Evolutionary conservation across 2,888 invertebrate species (phyloP).

Genomic region (Temnothorax rugatulus): DNA sequence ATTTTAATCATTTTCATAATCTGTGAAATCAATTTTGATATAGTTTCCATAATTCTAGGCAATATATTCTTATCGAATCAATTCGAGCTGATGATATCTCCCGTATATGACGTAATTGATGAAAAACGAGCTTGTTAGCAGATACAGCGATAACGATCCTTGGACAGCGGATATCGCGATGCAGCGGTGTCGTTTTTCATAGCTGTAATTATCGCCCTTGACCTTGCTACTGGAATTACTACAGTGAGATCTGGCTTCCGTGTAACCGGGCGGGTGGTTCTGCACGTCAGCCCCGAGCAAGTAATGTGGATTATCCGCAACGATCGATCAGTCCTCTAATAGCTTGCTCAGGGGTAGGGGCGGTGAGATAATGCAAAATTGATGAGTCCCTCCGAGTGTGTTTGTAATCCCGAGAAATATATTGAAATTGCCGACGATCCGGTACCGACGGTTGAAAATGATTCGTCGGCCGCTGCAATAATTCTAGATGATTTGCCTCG

Average conservation of each 20-base stretch:
- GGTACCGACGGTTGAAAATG: slow-evolving; percentile 65
- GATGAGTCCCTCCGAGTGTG: slow-evolving; percentile 77
- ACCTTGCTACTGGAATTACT: slow-evolving; percentile 63
- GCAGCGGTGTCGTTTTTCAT: slow-evolving; percentile 20
- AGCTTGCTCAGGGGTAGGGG: slow-evolving; percentile 74
- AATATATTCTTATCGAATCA: slow-evolving; percentile 15
- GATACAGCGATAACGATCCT: slow-evolving; percentile 32
- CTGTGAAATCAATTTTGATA: background rate
- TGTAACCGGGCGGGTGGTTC: slow-evolving; percentile 59
- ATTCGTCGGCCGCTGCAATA: slow-evolving; percentile 68
- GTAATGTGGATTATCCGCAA: slow-evolving; percentile 75
- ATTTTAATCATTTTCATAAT: slow-evolving; percentile 5
- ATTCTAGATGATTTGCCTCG: slow-evolving; percentile 68
- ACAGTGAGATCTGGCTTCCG: slow-evolving; percentile 54
- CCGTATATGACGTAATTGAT: slow-evolving; percentile 6
- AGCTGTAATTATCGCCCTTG: slow-evolving; percentile 49
- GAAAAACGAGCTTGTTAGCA: slow-evolving; percentile 52
- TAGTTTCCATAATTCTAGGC: background rate
- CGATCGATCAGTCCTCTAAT: slow-evolving; percentile 77
- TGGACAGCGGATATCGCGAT: slow-evolving; percentile 20
- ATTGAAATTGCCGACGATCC: slow-evolving; percentile 75
- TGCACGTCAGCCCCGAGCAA: slow-evolving; percentile 72
- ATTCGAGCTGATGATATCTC: slow-evolving; percentile 13
- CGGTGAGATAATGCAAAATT: slow-evolving; percentile 78
- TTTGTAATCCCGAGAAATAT: slow-evolving; percentile 79